Percentiles rank a stretch among this genome's conserved stretches.
Conservation (phyloP, 2,888 invertebrate species). For the Tetramorium bicarinatum region DNA sequence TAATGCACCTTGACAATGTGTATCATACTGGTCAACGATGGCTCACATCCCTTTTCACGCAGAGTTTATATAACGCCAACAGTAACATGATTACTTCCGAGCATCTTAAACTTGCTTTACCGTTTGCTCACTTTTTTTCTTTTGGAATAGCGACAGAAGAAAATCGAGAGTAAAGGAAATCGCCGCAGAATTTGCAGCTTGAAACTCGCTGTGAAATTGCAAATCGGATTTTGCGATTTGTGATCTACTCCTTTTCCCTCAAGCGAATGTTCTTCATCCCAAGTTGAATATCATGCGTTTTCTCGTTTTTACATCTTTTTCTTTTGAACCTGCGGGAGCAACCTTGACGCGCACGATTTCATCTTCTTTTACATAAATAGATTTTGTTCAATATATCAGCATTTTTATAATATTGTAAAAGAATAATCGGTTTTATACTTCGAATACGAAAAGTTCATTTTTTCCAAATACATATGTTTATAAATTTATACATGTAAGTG, state of each 20-base stretch:
- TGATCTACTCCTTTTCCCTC: slow-evolving; percentile 17
- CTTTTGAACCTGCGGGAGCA: background rate
- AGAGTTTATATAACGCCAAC: background rate
- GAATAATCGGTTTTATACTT: background rate
- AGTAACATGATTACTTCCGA: slow-evolving; percentile 7
- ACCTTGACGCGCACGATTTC: background rate
- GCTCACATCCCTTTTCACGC: background rate
- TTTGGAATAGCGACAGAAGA: background rate
- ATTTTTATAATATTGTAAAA: background rate
- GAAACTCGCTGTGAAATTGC: slow-evolving; percentile 32
- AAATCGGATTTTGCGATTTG: slow-evolving; percentile 57
- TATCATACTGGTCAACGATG: background rate
- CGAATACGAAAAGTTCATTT: background rate
- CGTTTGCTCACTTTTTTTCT: slow-evolving; percentile 4
- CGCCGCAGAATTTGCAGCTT: slow-evolving; percentile 53
- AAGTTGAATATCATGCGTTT: background rate
- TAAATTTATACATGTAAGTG: background rate
- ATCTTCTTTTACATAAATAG: background rate
- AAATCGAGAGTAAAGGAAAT: slow-evolving; percentile 32
- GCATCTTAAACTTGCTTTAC: slow-evolving; percentile 39
- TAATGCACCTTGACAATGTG: background rate
- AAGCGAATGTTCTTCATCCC: background rate
- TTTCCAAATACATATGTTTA: background rate
- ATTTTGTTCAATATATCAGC: background rate
- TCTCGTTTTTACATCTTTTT: background rate